phyloP scores from a whole-genome alignment of 2,113 vertebrate species.

The Barbus barbus region DNA sequence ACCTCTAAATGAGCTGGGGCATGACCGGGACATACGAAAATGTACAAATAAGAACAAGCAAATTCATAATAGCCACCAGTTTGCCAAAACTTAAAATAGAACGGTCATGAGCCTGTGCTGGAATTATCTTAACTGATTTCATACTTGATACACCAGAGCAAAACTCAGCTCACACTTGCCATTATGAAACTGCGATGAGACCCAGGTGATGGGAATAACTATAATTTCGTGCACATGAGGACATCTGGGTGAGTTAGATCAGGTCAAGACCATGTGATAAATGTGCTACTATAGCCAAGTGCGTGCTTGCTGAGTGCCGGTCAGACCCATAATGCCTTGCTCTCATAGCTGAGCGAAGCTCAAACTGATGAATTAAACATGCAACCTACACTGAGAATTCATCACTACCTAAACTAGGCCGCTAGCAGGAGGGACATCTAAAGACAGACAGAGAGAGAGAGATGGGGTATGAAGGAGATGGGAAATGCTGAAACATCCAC shows the following conservation, averaged over 20 bases:
- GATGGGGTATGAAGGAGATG: background rate
- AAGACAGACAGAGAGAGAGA: conserved; percentile 4
- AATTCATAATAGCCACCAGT: background rate
- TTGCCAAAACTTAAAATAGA: background rate
- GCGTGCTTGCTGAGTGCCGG: background rate
- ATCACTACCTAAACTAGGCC: conserved; percentile 44
- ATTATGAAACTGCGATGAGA: background rate
- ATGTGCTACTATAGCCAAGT: conserved; percentile 15
- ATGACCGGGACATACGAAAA: background rate
- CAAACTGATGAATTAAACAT: conserved; percentile 51
- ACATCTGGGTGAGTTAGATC: background rate
- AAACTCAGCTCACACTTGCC: background rate
- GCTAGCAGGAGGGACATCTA: conserved; percentile 1
- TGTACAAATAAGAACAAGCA: background rate
- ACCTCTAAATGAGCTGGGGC: background rate
- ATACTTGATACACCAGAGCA: background rate
- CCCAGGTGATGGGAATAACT: background rate
- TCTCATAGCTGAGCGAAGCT: conserved; percentile 28
- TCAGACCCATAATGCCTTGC: conserved; percentile 38
- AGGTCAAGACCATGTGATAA: conserved; percentile 15
- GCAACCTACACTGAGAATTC: conserved; percentile 20
- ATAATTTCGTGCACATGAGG: background rate
- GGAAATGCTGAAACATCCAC: conserved; percentile 5
- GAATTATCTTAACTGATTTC: background rate
- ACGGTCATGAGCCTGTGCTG: background rate